phyloP scores from a whole-genome alignment of 1,140 invertebrate species.

The Magallana ariakensis region DNA sequence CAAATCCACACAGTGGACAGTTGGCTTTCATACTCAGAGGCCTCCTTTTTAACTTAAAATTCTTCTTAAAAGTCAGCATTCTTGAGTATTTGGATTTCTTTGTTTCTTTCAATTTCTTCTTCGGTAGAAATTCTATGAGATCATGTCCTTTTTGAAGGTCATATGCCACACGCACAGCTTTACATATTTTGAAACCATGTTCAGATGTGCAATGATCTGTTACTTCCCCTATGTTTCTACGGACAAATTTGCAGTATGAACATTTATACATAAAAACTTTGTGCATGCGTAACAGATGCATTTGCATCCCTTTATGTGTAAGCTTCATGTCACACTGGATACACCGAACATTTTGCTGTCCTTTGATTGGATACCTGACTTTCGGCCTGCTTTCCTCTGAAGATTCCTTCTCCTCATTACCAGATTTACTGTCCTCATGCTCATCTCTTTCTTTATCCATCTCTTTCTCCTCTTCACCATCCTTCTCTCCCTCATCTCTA shows the following conservation, averaged over 20 bases:
- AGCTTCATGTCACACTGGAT: constrained; percentile 38
- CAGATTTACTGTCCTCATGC: background rate
- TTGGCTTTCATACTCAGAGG: background rate
- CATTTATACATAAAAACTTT: constrained; percentile 42
- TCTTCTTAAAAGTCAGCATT: background rate
- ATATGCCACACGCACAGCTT: background rate
- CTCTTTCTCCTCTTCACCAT: background rate
- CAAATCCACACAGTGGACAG: constrained; percentile 49
- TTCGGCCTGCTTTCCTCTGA: background rate
- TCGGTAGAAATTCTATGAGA: background rate
- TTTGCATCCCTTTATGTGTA: constrained; percentile 4
- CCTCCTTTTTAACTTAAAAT: background rate
- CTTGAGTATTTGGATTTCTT: background rate
- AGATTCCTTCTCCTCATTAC: background rate
- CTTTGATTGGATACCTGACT: background rate
- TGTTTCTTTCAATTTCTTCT: background rate
- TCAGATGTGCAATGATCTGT: background rate
- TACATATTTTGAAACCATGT: background rate
- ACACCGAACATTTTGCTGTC: background rate
- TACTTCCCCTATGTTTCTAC: background rate
- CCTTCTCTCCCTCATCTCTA: background rate
- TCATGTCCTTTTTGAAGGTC: constrained; percentile 6
- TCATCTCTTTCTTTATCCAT: background rate
- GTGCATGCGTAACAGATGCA: constrained; percentile 39
- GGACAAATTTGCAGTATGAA: constrained; percentile 25